Percentiles rank a stretch among this genome's conserved stretches.
These are phyloP conservation scores for Grapholita molesta DNA, from an alignment of 1,140 invertebrate genomes.

Conservation along the genomic window DNA sequence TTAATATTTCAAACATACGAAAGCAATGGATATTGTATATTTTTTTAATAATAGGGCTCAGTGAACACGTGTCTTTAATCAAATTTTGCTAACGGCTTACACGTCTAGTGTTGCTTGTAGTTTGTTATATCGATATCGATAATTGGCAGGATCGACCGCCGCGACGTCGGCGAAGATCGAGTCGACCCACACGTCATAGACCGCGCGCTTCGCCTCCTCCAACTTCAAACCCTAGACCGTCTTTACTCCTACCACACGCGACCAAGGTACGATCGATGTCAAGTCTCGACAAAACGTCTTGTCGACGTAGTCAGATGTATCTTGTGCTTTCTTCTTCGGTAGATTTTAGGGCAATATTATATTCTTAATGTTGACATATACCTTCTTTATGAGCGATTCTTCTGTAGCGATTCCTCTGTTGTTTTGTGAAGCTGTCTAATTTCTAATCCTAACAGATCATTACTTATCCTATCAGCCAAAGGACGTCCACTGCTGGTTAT, in stretches of 20 bases:
- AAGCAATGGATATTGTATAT: neutral
- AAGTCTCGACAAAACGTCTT: conserved; percentile 1
- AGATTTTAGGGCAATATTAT: neutral
- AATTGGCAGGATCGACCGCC: conserved; percentile 75
- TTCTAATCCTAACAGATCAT: too few relatives aligned
- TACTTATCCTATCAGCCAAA: too few relatives aligned
- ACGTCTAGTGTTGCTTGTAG: conserved; percentile 45
- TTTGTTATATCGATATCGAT: conserved; percentile 63
- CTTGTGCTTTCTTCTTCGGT: conserved; percentile 8
- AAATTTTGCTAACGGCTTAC: neutral
- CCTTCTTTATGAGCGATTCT: neutral
- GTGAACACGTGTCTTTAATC: neutral
- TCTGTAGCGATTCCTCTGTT: too few relatives aligned
- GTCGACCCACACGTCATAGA: conserved; percentile 70
- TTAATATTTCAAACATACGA: neutral
- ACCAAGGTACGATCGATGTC: conserved; percentile 77
- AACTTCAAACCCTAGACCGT: conserved; percentile 74
- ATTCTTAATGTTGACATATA: neutral
- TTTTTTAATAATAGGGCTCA: neutral
- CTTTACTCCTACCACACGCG: conserved; percentile 76
- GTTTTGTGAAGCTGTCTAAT: too few relatives aligned
- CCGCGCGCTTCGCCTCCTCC: conserved; percentile 70
- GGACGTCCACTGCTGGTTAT: too few relatives aligned
- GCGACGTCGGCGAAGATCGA: conserved; percentile 59
- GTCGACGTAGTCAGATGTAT: neutral